Conservation (phyloP, 2,113 vertebrate genomes). For the Ovis aries region ARS-UI_Ramb_v3.0 NC_056061.1:19890001-19890500, state of each 20-base stretch:
- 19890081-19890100: background rate
- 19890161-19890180: background rate
- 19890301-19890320: constrained; percentile 95
- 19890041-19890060: background rate
- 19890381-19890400: constrained; percentile 94
- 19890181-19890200: background rate
- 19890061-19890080: background rate
- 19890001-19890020: background rate
- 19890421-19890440: constrained; percentile 71
- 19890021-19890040: background rate
- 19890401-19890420: constrained; percentile 95
- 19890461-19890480: background rate
- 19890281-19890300: constrained; percentile 92
- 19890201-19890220: background rate
- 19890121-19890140: background rate
- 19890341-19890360: constrained; percentile 95
- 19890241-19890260: constrained; percentile 76
- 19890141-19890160: background rate
- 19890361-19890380: constrained; percentile 96
- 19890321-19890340: constrained; percentile 91
- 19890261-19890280: constrained; percentile 91
- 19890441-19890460: background rate
- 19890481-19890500: background rate
- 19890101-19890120: background rate
- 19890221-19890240: background rate